Evolutionary conservation across 2,113 vertebrate genomes (phyloP).

Genomic region (Misgurnus mizolepis): DNA sequence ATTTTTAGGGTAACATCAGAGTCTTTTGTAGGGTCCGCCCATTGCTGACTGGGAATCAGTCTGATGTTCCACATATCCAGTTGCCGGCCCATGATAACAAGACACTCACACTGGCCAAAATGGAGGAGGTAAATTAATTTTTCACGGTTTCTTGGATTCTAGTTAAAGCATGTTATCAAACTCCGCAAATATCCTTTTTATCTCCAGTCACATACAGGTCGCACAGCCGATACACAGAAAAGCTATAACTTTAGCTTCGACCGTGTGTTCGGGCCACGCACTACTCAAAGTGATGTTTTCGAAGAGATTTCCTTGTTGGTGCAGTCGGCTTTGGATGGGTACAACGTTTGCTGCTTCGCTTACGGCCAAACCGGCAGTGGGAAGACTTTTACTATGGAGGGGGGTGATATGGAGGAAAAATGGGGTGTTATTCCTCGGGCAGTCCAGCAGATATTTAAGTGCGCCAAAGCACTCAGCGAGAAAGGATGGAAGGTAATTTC

Average conservation of each 20-base stretch:
- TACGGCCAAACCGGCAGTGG: slow-evolving; percentile 92
- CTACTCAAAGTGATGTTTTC: slow-evolving; percentile 81
- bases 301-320: slow-evolving; percentile 88
- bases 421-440: slow-evolving; percentile 86
- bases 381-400: slow-evolving; percentile 93
- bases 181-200: background rate
- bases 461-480: slow-evolving; percentile 70
- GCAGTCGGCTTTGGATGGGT: slow-evolving; percentile 87
- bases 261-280: slow-evolving; percentile 78
- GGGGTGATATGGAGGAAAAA: slow-evolving; percentile 64
- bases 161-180: background rate
- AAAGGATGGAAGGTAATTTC: slow-evolving; percentile 84
- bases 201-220: slow-evolving; percentile 78
- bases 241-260: slow-evolving; percentile 87
- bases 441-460: slow-evolving; percentile 79
- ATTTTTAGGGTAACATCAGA: slow-evolving; percentile 83
- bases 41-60: slow-evolving; percentile 60
- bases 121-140: slow-evolving; percentile 71
- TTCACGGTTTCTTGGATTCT: background rate
- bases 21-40: slow-evolving; percentile 92
- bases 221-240: slow-evolving; percentile 70
- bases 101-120: slow-evolving; percentile 71
- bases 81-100: slow-evolving; percentile 72
- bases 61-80: slow-evolving; percentile 69
- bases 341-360: slow-evolving; percentile 91